Conservation (phyloP, 2,888 invertebrate genomes). For the Onchidella celtica region DNA sequence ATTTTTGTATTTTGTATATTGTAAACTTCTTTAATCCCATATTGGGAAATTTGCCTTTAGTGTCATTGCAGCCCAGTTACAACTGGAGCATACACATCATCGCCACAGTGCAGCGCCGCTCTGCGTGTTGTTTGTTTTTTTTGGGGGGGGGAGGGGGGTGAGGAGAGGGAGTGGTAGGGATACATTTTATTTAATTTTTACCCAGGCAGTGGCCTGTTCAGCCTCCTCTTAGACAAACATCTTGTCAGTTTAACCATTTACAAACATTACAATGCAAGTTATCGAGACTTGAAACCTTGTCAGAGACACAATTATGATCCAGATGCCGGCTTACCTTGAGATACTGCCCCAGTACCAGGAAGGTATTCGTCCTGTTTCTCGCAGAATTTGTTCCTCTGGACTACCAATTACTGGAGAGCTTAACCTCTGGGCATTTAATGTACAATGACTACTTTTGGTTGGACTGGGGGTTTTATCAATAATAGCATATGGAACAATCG, state of each 20-base stretch:
- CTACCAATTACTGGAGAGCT: neutral
- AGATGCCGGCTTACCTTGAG: conserved; percentile 26
- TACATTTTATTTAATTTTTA: too few species aligned
- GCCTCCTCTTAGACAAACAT: too few species aligned
- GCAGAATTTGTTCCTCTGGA: neutral
- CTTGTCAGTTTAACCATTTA: neutral
- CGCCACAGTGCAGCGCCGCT: too few species aligned
- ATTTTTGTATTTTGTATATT: too few species aligned
- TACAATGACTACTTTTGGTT: neutral
- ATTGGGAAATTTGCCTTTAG: too few species aligned
- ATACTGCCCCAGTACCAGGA: conserved; percentile 42
- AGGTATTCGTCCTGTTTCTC: neutral
- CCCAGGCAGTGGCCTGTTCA: too few species aligned
- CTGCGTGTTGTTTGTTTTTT: too few species aligned
- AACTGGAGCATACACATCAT: too few species aligned
- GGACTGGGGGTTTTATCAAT: too few species aligned
- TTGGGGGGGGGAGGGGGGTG: neutral
- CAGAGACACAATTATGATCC: neutral
- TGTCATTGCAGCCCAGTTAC: too few species aligned
- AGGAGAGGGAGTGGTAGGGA: neutral
- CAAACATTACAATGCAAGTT: neutral
- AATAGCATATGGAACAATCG: too few species aligned
- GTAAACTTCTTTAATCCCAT: too few species aligned
- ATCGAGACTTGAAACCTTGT: neutral
- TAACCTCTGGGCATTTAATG: neutral